phyloP scores from a whole-genome alignment of 2,113 vertebrate genomes.

The Varanus komodoensis region DNA sequence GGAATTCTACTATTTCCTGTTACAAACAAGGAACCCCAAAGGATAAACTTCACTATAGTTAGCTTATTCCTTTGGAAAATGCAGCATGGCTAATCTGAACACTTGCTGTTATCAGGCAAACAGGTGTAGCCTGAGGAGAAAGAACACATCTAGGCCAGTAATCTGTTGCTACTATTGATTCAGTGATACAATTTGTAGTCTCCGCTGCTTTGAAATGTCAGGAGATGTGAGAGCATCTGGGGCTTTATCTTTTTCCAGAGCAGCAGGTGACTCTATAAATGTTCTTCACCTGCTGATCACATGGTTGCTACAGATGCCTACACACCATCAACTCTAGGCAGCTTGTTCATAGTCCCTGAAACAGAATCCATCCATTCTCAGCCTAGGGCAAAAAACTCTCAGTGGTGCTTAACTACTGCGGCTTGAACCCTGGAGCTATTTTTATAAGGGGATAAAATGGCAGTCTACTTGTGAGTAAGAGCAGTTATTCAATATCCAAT shows the following conservation, averaged over 20 bases:
- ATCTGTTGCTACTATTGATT: background rate
- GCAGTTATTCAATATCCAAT: background rate
- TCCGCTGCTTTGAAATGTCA: background rate
- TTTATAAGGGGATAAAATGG: background rate
- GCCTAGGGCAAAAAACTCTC: background rate
- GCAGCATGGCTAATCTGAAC: background rate
- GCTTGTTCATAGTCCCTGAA: too few relatives aligned
- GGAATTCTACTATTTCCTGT: constrained; percentile 37
- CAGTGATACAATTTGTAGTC: background rate
- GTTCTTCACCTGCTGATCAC: background rate
- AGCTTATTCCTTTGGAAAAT: background rate
- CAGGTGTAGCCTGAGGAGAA: background rate
- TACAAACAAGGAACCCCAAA: background rate
- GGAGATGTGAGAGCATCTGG: background rate
- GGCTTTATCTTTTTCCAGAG: background rate
- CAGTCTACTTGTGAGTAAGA: background rate
- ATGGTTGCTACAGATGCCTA: background rate
- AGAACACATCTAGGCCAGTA: background rate
- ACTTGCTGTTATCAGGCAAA: constrained; percentile 4
- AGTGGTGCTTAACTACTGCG: background rate
- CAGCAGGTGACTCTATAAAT: background rate
- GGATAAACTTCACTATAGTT: constrained; percentile 37
- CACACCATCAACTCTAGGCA: background rate
- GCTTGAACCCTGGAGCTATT: background rate
- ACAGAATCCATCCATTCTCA: background rate